Base-by-base conservation (phyloP, 2,113 vertebrate genomes). In the Neogobius melanostomus region DNA sequence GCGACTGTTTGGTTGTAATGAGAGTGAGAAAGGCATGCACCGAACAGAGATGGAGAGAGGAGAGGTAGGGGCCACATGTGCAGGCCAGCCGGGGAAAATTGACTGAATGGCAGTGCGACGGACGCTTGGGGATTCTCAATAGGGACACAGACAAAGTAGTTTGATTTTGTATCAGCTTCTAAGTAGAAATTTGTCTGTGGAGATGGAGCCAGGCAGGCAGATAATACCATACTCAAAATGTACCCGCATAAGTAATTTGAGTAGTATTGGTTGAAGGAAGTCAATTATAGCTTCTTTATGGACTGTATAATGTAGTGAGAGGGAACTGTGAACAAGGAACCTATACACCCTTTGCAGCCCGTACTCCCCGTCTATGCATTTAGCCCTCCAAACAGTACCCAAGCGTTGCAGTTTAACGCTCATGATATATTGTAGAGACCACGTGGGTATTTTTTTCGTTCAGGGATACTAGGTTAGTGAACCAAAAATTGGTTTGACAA, bases 131-230 rank as follows among this genome's bases (percentile, higher is more conserved):
- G 77, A 69, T 49, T 85, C 59, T 79, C 59, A 79, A 52, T 64
- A 59, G 82, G 75, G 65, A 69, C 46, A 79, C 44, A 73, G 70
- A 64, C 16, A 48, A 11, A 42, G 70, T 44, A 43, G 72, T 74
- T 81, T 82, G 73, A 81, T 79, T 85, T 86, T 60, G 14, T 52
- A 77, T 79, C 42, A 77, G 59, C 50, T 53, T 76, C 56, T 65
- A 64, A 54, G 62, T 52, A 50, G 56, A 72, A 43, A 56, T 63
- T 42, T 0, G 1, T 14, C 9, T 43, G 12, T 0, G 1, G 64
- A 47, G 66, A 57, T 56, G 50, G 17, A 66, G 45, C 62, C 14
- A 28, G 44, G 53, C 56, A 63, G 69, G 46, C 45, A 49, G 15
- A 66, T 66, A 81, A 82, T 83, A 69, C 66, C 68, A 72, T 77